phyloP scores from a whole-genome alignment of 2,888 invertebrate genomes.

The Erynnis tages region DNA sequence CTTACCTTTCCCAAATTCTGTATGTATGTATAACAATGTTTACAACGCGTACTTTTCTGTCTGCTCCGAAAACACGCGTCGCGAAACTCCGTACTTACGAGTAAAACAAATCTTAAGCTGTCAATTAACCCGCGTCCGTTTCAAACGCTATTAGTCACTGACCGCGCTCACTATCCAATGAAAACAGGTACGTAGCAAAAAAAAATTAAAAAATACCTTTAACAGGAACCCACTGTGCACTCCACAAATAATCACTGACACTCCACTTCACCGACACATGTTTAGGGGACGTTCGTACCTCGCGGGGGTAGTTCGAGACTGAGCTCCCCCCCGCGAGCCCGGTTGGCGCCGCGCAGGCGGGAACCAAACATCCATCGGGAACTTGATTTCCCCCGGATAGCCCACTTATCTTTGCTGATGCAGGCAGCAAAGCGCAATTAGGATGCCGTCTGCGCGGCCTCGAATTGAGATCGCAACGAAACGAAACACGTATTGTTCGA shows the following conservation, averaged over 20 bases:
- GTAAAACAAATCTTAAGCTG: background rate
- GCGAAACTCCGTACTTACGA: too few species aligned
- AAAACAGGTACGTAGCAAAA: background rate
- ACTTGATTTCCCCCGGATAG: constrained; percentile 46
- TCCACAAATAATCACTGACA: constrained; percentile 18
- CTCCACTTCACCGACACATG: constrained; percentile 19
- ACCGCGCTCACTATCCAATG: background rate
- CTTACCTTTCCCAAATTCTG: too few species aligned
- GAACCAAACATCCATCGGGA: constrained; percentile 31
- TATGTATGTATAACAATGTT: too few species aligned
- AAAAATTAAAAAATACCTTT: background rate
- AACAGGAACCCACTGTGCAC: constrained; percentile 16
- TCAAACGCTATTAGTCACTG: background rate
- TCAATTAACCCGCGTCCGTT: background rate
- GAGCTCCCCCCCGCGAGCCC: constrained; percentile 30
- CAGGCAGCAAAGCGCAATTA: constrained; percentile 44
- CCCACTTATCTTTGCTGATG: constrained; percentile 48
- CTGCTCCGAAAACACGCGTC: too few species aligned
- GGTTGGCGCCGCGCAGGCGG: constrained; percentile 40
- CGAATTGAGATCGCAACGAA: constrained; percentile 31
- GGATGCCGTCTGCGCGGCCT: constrained; percentile 31
- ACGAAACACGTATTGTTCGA: too few species aligned
- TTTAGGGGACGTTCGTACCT: constrained; percentile 16
- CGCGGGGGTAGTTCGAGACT: constrained; percentile 36
- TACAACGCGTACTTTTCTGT: too few species aligned